A percentile compares a stretch with the other conserved stretches of the same genome.
These are phyloP conservation scores for Yponomeuta evonymella DNA, from an alignment of 2,888 invertebrate species.

Conservation along the genomic window DNA sequence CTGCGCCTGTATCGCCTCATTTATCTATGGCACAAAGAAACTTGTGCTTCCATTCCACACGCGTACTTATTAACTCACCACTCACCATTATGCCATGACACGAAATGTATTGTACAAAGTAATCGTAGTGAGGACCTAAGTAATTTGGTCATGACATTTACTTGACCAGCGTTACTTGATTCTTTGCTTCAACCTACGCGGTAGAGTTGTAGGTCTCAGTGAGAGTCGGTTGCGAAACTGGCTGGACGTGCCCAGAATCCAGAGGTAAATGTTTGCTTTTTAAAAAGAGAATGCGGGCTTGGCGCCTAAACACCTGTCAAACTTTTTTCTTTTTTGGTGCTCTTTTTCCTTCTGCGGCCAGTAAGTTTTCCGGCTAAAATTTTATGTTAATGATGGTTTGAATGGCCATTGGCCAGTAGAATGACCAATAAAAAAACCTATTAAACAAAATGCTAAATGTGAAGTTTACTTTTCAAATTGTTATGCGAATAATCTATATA, in stretches of 20 bases:
- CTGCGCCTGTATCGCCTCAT: not conserved
- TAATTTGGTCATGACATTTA: not conserved
- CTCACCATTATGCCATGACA: not conserved
- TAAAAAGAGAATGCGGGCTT: slow-evolving; percentile 56
- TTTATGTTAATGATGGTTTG: no score
- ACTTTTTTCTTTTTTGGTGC: slow-evolving; percentile 30
- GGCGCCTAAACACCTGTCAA: slow-evolving; percentile 55
- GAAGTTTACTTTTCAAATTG: no score
- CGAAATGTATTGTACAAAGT: not conserved
- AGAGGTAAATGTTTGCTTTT: slow-evolving; percentile 35
- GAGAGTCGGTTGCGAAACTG: slow-evolving; percentile 22
- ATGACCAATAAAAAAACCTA: no score
- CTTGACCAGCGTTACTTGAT: not conserved
- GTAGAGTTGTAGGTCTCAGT: not conserved
- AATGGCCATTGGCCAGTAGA: no score
- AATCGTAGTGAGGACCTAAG: not conserved
- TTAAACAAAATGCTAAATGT: no score
- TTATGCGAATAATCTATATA: no score
- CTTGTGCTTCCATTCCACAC: not conserved
- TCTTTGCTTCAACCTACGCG: not conserved
- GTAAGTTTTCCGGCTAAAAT: not conserved
- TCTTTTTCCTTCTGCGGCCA: not conserved
- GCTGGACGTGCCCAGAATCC: slow-evolving; percentile 51
- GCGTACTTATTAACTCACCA: not conserved
- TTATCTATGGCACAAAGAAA: not conserved